A percentile compares a stretch with the other conserved stretches of the same genome.
phyloP scores from a whole-genome alignment of 2,113 vertebrate species.

The Chinchilla lanigera region DNA sequence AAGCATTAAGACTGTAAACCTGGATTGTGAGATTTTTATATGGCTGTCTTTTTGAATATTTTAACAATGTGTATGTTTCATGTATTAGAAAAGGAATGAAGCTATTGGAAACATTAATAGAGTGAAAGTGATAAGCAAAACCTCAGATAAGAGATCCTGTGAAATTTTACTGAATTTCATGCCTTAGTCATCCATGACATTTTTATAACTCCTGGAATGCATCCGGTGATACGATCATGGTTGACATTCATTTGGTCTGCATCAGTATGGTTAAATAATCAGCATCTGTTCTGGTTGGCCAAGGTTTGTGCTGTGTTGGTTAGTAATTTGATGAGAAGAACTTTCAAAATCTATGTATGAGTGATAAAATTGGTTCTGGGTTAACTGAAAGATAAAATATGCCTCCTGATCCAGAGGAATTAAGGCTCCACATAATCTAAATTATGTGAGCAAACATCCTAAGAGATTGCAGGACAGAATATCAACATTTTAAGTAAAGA shows the following conservation, averaged over 20 bases:
- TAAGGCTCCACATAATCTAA: neutral
- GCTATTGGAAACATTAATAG: constrained; percentile 28
- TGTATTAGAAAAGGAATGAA: constrained; percentile 44
- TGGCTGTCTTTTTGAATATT: neutral
- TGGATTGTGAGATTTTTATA: constrained; percentile 18
- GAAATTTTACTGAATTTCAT: constrained; percentile 43
- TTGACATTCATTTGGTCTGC: constrained; percentile 32
- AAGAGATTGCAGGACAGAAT: neutral
- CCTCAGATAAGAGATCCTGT: neutral
- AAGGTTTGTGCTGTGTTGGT: constrained; percentile 17
- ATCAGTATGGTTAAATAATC: neutral
- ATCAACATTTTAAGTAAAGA: constrained; percentile 33
- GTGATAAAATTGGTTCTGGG: neutral
- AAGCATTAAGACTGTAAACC: constrained; percentile 42
- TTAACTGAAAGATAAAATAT: constrained; percentile 42
- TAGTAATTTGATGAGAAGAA: constrained; percentile 49
- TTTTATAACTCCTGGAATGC: constrained; percentile 29
- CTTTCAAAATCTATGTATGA: neutral
- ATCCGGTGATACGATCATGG: neutral
- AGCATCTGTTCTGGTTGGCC: neutral
- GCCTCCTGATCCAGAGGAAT: neutral
- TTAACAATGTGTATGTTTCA: neutral
- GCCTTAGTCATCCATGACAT: neutral
- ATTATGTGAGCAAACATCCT: constrained; percentile 19
- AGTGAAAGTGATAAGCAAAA: neutral